Evolutionary conservation across 2,888 invertebrate species (phyloP), one percentile per base, ranked within the genome.

Genomic region (Thyatira batis): DNA sequence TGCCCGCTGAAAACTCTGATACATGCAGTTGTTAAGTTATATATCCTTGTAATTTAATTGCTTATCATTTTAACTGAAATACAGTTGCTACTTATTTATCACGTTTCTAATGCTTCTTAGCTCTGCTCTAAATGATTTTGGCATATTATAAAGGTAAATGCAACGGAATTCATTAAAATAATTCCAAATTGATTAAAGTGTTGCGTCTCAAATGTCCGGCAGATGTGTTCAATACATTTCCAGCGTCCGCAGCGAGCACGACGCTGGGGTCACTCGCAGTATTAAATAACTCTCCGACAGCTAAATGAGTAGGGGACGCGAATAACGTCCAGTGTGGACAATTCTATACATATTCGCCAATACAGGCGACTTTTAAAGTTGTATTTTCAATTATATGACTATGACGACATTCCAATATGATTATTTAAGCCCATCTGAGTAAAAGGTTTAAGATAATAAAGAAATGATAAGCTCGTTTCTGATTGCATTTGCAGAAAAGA

Each of bases 251-350:
- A 71, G 73, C 80, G 78, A 82, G 80, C 79, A 75, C 67, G 71
- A 71, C 73, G 70, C 74, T 80, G 79, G 89, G 91, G 89, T 89
- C 89, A 89, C 80, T 85, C 82, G 83, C 78, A 77, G 86, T 88
- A 90, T 91, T 89, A 90, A 90, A 90, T 89, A 91, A 89, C 90
- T 89, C 85, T 85, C 82, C 84, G 89, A 89, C 89, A 85, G 85
- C 87, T 85, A 90, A 90, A 89, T 91, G 87, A 89, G 87, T 82
- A 84, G 89, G 89, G 89, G 89, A 85, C 80, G 80, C 78, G 77
- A 71, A 73, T 71, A 77, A 79, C 77, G 71, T 73, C 70, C 65
- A 65, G 59, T 60, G 67, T 58, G 63, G 66, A 60, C 58, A 74
- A 79, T 81, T 81, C 82, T 73, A 66, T 63, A 71, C 57, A 60